phyloP scores from a whole-genome alignment of 2,113 vertebrate species.

The Varanus komodoensis region DNA sequence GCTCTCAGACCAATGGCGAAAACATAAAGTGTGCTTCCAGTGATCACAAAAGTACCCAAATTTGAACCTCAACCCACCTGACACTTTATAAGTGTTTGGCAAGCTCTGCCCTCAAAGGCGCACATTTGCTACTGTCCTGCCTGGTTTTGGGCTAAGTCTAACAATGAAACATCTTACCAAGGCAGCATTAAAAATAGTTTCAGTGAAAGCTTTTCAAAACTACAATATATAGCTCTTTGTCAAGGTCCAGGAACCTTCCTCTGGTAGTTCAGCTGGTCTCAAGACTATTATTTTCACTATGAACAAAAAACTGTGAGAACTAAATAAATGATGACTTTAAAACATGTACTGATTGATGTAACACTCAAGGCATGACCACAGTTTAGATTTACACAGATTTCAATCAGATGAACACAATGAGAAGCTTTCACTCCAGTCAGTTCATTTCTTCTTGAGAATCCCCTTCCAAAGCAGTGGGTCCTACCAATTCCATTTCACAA shows the following conservation, averaged over 20 bases:
- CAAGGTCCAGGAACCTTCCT: neutral
- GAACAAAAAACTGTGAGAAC: neutral
- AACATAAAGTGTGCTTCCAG: slow-evolving; percentile 46
- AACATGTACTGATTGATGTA: neutral
- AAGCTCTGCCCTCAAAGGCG: neutral
- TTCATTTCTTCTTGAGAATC: no score
- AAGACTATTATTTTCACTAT: neutral
- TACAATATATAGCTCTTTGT: neutral
- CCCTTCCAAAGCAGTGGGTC: no score
- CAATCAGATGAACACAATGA: no score
- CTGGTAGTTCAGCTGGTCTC: neutral
- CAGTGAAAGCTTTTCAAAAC: neutral
- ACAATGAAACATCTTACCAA: neutral
- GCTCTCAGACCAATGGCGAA: slow-evolving; percentile 42
- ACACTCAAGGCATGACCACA: neutral
- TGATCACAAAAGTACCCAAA: slow-evolving; percentile 32
- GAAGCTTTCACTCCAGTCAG: no score
- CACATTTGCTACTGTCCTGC: neutral
- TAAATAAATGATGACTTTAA: neutral
- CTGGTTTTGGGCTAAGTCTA: neutral
- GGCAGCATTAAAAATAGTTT: neutral
- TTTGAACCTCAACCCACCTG: neutral
- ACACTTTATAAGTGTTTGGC: neutral
- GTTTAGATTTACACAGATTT: neutral
- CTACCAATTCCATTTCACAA: no score